Percentiles rank a stretch among this genome's conserved stretches.
phyloP scores from a whole-genome alignment of 2,113 vertebrate genomes.

The Apaloderma vittatum region DNA sequence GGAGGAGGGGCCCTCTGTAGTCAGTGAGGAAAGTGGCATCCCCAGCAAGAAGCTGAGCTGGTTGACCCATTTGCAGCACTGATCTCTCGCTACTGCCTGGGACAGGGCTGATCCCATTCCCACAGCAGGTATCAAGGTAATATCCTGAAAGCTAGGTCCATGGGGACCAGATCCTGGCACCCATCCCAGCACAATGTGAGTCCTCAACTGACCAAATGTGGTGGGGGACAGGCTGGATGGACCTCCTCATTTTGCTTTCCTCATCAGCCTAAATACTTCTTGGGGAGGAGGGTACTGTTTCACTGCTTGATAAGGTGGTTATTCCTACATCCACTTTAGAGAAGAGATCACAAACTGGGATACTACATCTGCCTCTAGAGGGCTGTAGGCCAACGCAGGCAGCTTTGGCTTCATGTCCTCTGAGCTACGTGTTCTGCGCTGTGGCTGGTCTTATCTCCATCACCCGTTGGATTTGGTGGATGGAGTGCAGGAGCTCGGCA shows the following conservation, averaged over 20 bases:
- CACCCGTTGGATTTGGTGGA: fast-evolving
- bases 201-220: background rate
- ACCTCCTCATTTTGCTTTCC: background rate
- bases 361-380: background rate
- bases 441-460: background rate
- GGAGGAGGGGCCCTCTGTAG: background rate
- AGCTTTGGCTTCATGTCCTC: background rate
- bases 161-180: background rate
- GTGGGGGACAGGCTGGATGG: background rate
- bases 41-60: background rate
- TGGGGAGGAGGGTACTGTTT: background rate
- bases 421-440: background rate
- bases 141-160: background rate
- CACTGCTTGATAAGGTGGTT: background rate
- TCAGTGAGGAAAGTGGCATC: background rate
- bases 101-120: background rate
- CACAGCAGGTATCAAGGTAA: background rate
- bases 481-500: fast-evolving
- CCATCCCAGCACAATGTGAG: fast-evolving
- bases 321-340: background rate
- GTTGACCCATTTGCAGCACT: background rate
- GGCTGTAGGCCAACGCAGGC: background rate
- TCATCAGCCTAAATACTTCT: fast-evolving
- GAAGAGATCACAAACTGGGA: background rate
- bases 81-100: background rate